Conservation (phyloP, 1,140 invertebrate genomes). For the Drosophila rufa region DNA sequence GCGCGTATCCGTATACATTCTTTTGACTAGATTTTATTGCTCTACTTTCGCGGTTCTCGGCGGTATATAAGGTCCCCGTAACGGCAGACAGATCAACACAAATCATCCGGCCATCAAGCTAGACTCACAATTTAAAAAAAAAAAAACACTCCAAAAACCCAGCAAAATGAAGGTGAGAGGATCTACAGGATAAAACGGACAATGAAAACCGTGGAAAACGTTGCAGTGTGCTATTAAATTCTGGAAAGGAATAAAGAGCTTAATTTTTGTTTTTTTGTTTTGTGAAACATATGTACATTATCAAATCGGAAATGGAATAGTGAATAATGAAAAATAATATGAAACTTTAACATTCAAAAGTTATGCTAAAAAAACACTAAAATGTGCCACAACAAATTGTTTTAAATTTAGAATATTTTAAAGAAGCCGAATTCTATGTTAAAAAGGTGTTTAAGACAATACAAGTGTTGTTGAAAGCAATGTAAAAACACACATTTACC, state of each 20-base stretch:
- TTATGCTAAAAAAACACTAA: not conserved
- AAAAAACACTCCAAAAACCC: slow-evolving; percentile 4
- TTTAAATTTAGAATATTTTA: not conserved
- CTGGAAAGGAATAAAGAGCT: not conserved
- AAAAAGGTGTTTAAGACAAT: not conserved
- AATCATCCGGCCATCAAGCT: slow-evolving; percentile 51
- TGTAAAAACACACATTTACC: too few relatives aligned
- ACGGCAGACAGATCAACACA: slow-evolving; percentile 44
- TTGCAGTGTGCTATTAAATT: not conserved
- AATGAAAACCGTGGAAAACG: not conserved
- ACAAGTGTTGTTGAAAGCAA: not conserved
- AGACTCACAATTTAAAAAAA: slow-evolving; percentile 2
- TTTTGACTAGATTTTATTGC: slow-evolving; percentile 56
- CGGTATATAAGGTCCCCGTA: slow-evolving; percentile 55
- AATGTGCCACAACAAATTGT: not conserved
- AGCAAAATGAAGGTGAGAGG: slow-evolving; percentile 71
- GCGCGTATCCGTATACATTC: slow-evolving; percentile 41
- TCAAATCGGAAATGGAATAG: not conserved
- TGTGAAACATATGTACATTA: not conserved
- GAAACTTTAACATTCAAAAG: not conserved
- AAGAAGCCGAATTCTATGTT: not conserved
- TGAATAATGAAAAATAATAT: not conserved
- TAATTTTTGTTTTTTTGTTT: not conserved
- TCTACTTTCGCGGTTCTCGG: slow-evolving; percentile 51
- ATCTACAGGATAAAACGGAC: not conserved